Evolutionary conservation across 1,140 invertebrate genomes (phyloP).

Genomic region (Dendroctonus ponderosae): DNA sequence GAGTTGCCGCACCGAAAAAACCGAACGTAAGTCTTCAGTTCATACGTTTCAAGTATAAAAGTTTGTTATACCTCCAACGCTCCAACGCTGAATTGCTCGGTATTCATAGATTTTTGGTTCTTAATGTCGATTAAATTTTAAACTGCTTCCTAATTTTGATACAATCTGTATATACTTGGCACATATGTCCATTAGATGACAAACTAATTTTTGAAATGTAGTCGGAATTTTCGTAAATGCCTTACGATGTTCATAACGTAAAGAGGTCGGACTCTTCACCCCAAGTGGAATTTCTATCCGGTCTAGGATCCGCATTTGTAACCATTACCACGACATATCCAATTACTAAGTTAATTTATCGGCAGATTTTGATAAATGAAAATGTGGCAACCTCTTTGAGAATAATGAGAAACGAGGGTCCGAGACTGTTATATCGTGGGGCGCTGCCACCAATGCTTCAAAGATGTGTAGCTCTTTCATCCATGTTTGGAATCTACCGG

Average conservation of each 20-base stretch:
- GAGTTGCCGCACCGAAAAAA: constrained; percentile 91
- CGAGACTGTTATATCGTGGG: constrained; percentile 22
- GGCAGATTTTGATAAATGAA: constrained; percentile 27
- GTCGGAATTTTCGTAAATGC: constrained; percentile 14
- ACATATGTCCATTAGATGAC: too few relatives aligned
- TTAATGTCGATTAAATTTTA: too few relatives aligned
- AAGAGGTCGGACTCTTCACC: constrained; percentile 1
- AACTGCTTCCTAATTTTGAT: too few relatives aligned
- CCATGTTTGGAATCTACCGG: constrained; percentile 30
- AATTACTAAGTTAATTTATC: constrained; percentile 32
- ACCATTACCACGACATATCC: constrained; percentile 26
- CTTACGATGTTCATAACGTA: constrained; percentile 1
- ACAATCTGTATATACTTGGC: too few relatives aligned
- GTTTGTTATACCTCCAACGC: too few relatives aligned
- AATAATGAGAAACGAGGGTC: constrained; percentile 22
- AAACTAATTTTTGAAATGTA: not conserved
- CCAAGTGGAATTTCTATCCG: constrained; percentile 21
- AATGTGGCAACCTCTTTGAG: constrained; percentile 5
- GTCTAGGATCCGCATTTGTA: constrained; percentile 24
- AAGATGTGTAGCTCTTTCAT: constrained; percentile 19
- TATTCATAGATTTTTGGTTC: too few relatives aligned
- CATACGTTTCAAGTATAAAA: too few relatives aligned
- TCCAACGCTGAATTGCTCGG: too few relatives aligned
- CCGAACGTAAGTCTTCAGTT: constrained; percentile 67
- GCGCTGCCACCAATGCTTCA: constrained; percentile 25